Conservation (phyloP, 92 coral and sea anemone genomes). For the Desmophyllum pertusum region DNA sequence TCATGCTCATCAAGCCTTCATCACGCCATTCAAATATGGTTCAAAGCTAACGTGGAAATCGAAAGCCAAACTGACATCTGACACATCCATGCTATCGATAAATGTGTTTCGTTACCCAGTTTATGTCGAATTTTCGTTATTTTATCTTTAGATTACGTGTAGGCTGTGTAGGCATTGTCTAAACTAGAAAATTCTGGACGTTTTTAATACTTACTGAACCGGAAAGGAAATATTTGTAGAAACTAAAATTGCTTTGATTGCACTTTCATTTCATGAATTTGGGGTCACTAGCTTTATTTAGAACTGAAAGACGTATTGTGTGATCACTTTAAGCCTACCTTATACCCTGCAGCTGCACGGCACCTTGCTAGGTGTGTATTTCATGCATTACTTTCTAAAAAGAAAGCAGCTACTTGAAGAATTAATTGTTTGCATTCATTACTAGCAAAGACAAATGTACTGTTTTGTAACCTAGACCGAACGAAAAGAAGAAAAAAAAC, state of each 20-base stretch:
- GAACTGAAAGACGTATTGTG: too few relatives aligned
- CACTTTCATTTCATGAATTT: too few relatives aligned
- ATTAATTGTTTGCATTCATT: not conserved
- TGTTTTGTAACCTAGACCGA: not conserved
- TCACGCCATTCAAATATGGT: not conserved
- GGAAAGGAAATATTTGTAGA: not conserved
- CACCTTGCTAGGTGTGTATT: not conserved
- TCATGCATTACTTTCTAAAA: too few relatives aligned
- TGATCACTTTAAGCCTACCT: too few relatives aligned
- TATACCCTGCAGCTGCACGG: not conserved
- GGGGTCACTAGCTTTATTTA: not conserved
- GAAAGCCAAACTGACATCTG: not conserved
- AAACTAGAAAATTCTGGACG: not conserved
- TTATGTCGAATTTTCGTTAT: not conserved
- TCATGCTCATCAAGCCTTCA: not conserved
- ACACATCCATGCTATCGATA: too few relatives aligned
- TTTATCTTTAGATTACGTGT: too few relatives aligned
- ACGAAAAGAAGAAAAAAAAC: not conserved
- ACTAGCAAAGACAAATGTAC: not conserved
- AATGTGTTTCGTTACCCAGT: not conserved
- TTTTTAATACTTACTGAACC: not conserved
- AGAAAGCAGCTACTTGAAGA: not conserved
- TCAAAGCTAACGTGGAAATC: not conserved
- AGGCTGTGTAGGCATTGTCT: too few relatives aligned
- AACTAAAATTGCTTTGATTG: not conserved